Conservation (phyloP, 2,888 invertebrate species). For the Sussaba pulchella region DNA sequence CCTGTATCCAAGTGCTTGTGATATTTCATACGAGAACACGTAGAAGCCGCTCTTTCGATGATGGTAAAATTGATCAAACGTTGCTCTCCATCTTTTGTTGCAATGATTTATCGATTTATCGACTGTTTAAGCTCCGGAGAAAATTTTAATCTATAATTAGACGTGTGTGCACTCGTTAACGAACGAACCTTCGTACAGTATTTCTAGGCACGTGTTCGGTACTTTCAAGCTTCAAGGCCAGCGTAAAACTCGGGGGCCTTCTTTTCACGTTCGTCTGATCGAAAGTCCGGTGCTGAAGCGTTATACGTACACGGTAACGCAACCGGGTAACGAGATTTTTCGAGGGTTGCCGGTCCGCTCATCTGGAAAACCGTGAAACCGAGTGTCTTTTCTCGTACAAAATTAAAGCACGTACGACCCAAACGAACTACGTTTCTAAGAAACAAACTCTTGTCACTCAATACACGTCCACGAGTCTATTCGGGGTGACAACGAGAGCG, state of each 20-base stretch:
- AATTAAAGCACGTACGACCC: constrained; percentile 18
- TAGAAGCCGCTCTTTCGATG: constrained; percentile 4
- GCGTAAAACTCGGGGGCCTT: neutral
- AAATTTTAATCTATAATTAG: constrained; percentile 50
- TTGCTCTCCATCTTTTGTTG: constrained; percentile 15
- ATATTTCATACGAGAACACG: neutral
- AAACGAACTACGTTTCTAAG: neutral
- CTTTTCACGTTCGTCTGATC: constrained; percentile 3
- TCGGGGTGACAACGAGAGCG: neutral
- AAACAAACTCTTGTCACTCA: neutral
- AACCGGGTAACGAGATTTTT: constrained; percentile 44
- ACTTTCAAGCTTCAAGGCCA: constrained; percentile 36
- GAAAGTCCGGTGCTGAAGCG: neutral
- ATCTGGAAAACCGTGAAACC: constrained; percentile 19
- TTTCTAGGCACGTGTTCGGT: too few relatives aligned
- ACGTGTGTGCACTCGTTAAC: constrained; percentile 2
- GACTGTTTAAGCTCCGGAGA: constrained; percentile 4
- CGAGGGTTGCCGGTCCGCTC: constrained; percentile 11
- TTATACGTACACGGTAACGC: constrained; percentile 18
- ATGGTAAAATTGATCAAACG: constrained; percentile 44
- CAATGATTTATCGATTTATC: constrained; percentile 54
- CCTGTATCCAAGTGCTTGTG: neutral
- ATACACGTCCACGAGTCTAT: neutral
- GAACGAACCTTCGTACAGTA: neutral
- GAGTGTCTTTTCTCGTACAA: neutral